A percentile compares a stretch with the other conserved stretches of the same genome.
phyloP scores from a whole-genome alignment of 2,888 invertebrate species.

The Zonitis immaculata region DNA sequence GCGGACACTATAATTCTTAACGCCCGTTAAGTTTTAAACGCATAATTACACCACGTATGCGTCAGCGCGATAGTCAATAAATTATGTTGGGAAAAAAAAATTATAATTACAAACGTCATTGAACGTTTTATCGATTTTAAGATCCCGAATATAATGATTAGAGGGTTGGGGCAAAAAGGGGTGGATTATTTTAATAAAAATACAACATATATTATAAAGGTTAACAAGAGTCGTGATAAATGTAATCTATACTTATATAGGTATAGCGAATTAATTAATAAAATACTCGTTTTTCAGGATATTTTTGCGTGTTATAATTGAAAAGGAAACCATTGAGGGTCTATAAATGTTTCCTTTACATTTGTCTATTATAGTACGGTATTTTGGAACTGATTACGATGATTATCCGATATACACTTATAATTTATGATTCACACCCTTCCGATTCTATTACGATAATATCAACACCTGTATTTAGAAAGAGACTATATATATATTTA shows the following conservation, averaged over 20 bases:
- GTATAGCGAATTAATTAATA: background rate
- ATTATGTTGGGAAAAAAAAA: conserved; percentile 8
- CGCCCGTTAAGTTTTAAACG: conserved; percentile 14
- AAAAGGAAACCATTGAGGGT: conserved; percentile 20
- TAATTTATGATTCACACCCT: conserved; percentile 45
- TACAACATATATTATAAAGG: background rate
- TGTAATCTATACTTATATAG: no score
- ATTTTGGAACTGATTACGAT: conserved; percentile 28
- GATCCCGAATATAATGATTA: conserved; percentile 4
- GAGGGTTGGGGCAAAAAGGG: background rate
- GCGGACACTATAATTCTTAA: conserved; percentile 13
- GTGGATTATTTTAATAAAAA: background rate
- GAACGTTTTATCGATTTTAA: conserved; percentile 7
- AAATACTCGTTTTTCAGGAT: background rate
- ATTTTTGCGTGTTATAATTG: conserved; percentile 14
- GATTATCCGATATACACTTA: conserved; percentile 39
- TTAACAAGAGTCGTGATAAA: no score
- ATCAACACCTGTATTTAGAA: conserved; percentile 43
- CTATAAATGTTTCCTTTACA: conserved; percentile 23
- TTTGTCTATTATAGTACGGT: conserved; percentile 4
- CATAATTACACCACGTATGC: conserved; percentile 13
- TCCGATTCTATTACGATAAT: conserved; percentile 48
- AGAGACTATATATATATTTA: no score
- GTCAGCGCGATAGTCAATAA: conserved; percentile 9
- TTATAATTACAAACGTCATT: conserved; percentile 13